Percentiles rank a stretch among this genome's conserved stretches.
Evolutionary conservation across 2,797 vertebrate genomes (phyloP).

Genomic region (Columba guinea): DNA sequence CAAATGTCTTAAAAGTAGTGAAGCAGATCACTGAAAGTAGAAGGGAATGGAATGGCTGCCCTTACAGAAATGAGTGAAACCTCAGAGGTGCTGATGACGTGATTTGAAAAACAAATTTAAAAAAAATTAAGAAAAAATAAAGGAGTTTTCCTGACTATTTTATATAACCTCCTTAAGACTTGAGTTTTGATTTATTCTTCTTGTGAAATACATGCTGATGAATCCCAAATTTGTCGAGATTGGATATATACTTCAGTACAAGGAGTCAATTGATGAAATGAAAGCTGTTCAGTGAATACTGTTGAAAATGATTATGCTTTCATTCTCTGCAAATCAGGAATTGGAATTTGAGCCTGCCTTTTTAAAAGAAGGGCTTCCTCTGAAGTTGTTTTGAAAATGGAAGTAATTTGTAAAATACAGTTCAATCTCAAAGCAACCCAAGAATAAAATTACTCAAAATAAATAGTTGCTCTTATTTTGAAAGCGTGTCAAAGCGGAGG

Average conservation of each 20-base stretch:
- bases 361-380: neutral
- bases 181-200: neutral
- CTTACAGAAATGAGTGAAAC: neutral
- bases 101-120: neutral
- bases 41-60: neutral
- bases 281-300: neutral
- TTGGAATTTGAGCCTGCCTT: neutral
- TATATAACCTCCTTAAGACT: neutral
- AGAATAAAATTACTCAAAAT: neutral
- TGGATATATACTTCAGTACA: neutral
- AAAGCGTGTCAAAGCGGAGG: neutral
- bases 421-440: neutral
- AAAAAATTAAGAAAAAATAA: fast-evolving
- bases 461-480: constrained; percentile 42
- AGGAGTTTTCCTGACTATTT: neutral
- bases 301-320: neutral
- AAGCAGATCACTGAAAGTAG: neutral
- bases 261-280: neutral
- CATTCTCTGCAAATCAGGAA: neutral
- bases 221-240: neutral
- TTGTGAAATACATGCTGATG: neutral
- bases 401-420: neutral
- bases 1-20: neutral
- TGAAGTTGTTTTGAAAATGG: neutral
- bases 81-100: neutral